Percentiles rank a stretch among this genome's conserved stretches.
Evolutionary conservation across 2,797 vertebrate species (phyloP).

Genomic region (Chelon auratus): DNA sequence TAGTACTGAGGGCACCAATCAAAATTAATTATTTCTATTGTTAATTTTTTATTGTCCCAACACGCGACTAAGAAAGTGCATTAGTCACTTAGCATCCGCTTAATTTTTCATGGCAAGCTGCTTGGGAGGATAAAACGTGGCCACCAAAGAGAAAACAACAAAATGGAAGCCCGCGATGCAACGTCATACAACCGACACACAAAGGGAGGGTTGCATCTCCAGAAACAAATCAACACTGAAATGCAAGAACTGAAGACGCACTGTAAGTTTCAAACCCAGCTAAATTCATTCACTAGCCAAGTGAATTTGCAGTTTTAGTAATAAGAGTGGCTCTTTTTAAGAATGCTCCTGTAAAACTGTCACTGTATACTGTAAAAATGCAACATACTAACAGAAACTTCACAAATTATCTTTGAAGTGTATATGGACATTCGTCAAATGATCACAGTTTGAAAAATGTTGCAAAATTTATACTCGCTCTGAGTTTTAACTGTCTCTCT

Average conservation of each 20-base stretch:
- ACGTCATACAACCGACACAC: conserved; percentile 26
- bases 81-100: conserved; percentile 88
- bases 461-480: not conserved
- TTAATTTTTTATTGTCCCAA: conserved; percentile 93
- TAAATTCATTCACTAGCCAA: not conserved
- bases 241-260: not conserved
- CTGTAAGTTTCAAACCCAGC: not conserved
- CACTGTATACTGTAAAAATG: not conserved
- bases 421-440: not conserved
- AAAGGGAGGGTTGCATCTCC: conserved; percentile 1
- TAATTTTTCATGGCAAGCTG: conserved; percentile 90
- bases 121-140: conserved; percentile 82
- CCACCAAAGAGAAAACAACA: conserved; percentile 75
- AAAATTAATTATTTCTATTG: conserved; percentile 90
- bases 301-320: no score
- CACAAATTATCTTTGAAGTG: not conserved
- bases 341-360: not conserved
- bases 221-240: not conserved
- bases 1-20: conserved; percentile 89
- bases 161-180: conserved; percentile 53
- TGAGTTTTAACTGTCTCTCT: not conserved
- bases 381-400: not conserved
- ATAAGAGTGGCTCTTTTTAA: no score
- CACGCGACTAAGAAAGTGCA: conserved; percentile 88
- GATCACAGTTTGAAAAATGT: not conserved